Evolutionary conservation across 2,888 invertebrate species (phyloP).

Genomic region (Ichneumoninae sp.): DNA sequence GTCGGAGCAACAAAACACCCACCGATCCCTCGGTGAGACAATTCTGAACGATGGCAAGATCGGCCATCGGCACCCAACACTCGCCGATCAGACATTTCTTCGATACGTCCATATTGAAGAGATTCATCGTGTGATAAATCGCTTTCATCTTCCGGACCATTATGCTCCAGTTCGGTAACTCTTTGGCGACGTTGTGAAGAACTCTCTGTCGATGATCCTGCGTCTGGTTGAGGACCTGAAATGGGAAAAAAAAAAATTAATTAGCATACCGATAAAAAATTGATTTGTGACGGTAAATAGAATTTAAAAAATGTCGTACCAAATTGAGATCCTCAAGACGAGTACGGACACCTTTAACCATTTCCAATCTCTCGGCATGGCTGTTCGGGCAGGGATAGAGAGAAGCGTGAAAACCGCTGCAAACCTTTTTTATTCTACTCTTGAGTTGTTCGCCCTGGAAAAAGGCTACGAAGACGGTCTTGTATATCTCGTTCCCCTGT

Average conservation of each 20-base stretch:
- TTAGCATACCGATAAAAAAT: background rate
- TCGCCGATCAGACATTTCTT: slow-evolving; percentile 99
- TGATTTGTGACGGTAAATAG: background rate
- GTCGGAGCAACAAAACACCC: slow-evolving; percentile 78
- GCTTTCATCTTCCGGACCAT: slow-evolving; percentile 96
- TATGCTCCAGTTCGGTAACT: slow-evolving; percentile 94
- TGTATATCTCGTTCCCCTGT: slow-evolving; percentile 94
- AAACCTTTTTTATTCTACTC: slow-evolving; percentile 95
- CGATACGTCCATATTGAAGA: slow-evolving; percentile 98
- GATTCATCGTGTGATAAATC: slow-evolving; percentile 96
- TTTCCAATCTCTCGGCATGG: slow-evolving; percentile 93
- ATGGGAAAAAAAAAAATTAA: slow-evolving; percentile 50
- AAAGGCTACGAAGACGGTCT: slow-evolving; percentile 95
- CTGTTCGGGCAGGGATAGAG: slow-evolving; percentile 96
- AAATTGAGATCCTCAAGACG: slow-evolving; percentile 94
- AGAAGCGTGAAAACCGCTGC: slow-evolving; percentile 96
- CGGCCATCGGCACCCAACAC: slow-evolving; percentile 89
- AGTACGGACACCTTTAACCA: slow-evolving; percentile 95
- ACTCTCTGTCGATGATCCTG: slow-evolving; percentile 95
- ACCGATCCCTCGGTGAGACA: slow-evolving; percentile 93
- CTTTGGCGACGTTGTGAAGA: slow-evolving; percentile 93
- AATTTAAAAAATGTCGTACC: slow-evolving; percentile 82
- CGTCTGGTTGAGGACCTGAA: slow-evolving; percentile 93
- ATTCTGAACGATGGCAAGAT: slow-evolving; percentile 94
- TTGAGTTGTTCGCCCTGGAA: slow-evolving; percentile 97